Percentiles rank a stretch among this genome's conserved stretches.
Conservation (phyloP, 2,113 vertebrate genomes). For the Bombycilla garrulus region DNA sequence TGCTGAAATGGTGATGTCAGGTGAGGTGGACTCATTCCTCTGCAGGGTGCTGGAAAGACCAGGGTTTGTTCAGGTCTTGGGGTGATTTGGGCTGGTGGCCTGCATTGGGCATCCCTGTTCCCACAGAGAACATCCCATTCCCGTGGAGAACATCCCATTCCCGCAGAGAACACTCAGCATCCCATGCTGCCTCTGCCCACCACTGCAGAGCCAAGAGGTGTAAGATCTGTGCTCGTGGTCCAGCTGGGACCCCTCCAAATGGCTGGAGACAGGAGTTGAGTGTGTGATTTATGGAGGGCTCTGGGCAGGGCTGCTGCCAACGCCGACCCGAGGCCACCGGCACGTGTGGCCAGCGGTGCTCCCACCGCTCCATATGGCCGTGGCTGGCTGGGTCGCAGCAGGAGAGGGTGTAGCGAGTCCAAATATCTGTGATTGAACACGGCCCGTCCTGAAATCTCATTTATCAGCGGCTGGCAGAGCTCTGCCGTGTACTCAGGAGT, state of each 20-base stretch:
- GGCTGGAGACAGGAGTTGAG: not conserved
- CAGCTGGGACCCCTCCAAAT: not conserved
- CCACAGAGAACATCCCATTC: accelerated
- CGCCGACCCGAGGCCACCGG: not conserved
- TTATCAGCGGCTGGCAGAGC: not conserved
- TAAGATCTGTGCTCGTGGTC: accelerated
- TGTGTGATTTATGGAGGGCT: not conserved
- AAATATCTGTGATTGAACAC: not conserved
- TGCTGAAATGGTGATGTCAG: not conserved
- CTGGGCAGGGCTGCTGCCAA: not conserved
- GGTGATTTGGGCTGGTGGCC: not conserved
- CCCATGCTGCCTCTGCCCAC: accelerated
- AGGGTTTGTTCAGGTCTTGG: not conserved
- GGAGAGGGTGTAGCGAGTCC: not conserved
- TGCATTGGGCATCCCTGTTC: not conserved
- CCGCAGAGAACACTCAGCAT: accelerated
- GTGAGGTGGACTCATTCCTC: accelerated
- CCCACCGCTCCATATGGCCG: not conserved
- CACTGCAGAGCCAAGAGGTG: accelerated
- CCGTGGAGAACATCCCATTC: not conserved
- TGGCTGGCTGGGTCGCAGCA: not conserved
- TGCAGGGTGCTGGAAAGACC: not conserved
- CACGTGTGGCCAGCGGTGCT: not conserved
- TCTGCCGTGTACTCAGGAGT: not conserved
- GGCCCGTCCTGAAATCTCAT: not conserved